phyloP scores from a whole-genome alignment of 2,113 vertebrate genomes.

The rat (Rattus norvegicus) region GRCr8 NC_086022.1:7942001-7942500 shows the following conservation, averaged over 20 bases:
- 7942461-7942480: not conserved
- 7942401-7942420: not conserved
- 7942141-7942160: not conserved
- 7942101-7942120: not conserved
- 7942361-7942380: not conserved
- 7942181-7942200: not conserved
- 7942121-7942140: not conserved
- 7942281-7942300: not conserved
- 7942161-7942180: not conserved
- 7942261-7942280: too few relatives aligned
- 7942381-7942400: not conserved
- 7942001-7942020: not conserved
- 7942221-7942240: too few relatives aligned
- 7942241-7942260: not conserved
- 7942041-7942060: not conserved
- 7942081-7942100: not conserved
- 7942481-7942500: not conserved
- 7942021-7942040: too few relatives aligned
- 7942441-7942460: not conserved
- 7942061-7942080: not conserved
- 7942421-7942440: not conserved
- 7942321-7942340: not conserved
- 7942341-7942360: not conserved
- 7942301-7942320: not conserved
- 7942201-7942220: not conserved